A percentile compares a stretch with the other conserved stretches of the same genome.
Evolutionary conservation across 2,113 vertebrate genomes (phyloP).

Genomic region (Ceuthmochares aereus): DNA sequence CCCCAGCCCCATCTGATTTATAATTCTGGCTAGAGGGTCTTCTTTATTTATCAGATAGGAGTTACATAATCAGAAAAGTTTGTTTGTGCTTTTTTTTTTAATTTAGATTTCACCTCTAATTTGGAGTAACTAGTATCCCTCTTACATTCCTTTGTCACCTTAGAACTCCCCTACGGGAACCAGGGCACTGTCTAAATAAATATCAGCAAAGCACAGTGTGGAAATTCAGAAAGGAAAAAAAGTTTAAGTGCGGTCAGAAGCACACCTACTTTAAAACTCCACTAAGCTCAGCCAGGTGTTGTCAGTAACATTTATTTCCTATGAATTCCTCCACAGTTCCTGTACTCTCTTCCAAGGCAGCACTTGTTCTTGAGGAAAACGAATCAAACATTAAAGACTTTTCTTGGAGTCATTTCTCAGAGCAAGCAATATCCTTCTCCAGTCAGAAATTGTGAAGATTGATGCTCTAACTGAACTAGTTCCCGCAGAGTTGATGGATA

Average conservation of each 20-base stretch:
- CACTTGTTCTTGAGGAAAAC: fast-evolving
- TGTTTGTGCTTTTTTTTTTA: neutral
- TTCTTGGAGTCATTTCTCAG: neutral
- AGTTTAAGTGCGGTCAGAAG: neutral
- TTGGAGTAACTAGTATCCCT: neutral
- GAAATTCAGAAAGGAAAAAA: neutral
- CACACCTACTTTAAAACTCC: neutral
- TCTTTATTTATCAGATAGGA: neutral
- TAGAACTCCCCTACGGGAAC: neutral
- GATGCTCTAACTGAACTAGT: neutral
- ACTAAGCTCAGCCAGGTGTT: neutral
- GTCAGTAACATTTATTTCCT: neutral
- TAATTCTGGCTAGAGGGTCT: neutral
- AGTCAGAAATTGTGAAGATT: neutral
- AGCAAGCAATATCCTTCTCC: neutral
- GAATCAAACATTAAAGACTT: neutral
- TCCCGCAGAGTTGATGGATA: neutral
- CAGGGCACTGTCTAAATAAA: neutral
- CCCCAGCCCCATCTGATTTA: neutral
- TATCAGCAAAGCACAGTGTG: neutral
- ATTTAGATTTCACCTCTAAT: neutral
- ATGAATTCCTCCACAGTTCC: neutral
- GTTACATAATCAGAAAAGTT: neutral
- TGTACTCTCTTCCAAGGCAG: neutral
- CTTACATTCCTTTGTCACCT: neutral